Conservation (phyloP, 1,140 invertebrate species). For the Muscidifurax raptorellus region DNA sequence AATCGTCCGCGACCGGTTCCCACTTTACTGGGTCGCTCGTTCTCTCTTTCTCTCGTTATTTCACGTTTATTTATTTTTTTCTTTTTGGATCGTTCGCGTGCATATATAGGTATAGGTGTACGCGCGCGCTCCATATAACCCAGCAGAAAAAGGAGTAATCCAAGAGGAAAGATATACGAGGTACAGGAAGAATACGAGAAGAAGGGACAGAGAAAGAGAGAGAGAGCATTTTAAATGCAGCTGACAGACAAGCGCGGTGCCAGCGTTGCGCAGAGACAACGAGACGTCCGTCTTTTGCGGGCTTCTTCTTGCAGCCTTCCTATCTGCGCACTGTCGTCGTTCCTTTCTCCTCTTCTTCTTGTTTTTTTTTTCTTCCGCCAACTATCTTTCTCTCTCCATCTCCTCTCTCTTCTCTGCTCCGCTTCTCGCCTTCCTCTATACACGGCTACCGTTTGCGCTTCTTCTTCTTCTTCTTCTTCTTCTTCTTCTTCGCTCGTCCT, state of each 20-base stretch:
- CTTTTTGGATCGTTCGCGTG: conserved; percentile 46
- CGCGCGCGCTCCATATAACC: conserved; percentile 34
- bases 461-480: background rate
- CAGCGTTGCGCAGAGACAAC: conserved; percentile 58
- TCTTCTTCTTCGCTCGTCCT: background rate
- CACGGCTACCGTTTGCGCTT: conserved; percentile 6
- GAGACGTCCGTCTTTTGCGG: conserved; percentile 59
- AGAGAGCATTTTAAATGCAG: conserved; percentile 63
- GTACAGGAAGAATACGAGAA: conserved; percentile 44
- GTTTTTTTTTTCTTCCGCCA: background rate
- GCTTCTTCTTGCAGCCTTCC: conserved; percentile 39
- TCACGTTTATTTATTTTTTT: conserved; percentile 58
- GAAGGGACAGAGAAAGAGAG: conserved; percentile 19
- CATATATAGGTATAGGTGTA: conserved; percentile 52
- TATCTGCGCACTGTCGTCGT: background rate
- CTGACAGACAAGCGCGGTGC: conserved; percentile 66
- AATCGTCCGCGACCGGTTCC: conserved; percentile 60
- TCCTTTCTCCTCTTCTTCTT: conserved; percentile 16
- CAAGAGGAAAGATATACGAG: conserved; percentile 25
- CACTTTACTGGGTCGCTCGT: conserved; percentile 51
- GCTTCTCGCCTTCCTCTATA: background rate
- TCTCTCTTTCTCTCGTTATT: conserved; percentile 68
- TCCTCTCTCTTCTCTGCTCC: background rate
- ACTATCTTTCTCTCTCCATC: conserved; percentile 15
- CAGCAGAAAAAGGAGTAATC: conserved; percentile 29